Percentiles rank a stretch among this genome's conserved stretches.
Conservation (phyloP, 2,888 invertebrate species). For the Oscheius myriophilus region DNA sequence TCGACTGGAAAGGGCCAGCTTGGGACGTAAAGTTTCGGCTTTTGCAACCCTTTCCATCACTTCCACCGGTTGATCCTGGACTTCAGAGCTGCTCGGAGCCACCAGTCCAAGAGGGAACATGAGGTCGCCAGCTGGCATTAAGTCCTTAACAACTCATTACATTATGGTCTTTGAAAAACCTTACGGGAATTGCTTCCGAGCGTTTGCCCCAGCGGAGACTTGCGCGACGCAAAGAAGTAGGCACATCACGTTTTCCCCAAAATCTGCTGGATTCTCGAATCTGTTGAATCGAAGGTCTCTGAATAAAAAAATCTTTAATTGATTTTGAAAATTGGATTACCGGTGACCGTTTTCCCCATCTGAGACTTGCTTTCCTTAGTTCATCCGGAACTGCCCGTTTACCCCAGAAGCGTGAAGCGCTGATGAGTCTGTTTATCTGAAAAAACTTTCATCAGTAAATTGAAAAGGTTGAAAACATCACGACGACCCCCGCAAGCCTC, state of each 20-base stretch:
- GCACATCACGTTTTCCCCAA: conserved; percentile 26
- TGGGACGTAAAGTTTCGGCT: conserved; percentile 21
- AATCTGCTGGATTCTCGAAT: conserved; percentile 25
- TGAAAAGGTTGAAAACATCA: too few species aligned
- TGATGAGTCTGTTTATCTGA: too few species aligned
- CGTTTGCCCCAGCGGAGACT: conserved; percentile 28
- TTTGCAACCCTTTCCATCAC: conserved; percentile 26
- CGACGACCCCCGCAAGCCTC: too few species aligned
- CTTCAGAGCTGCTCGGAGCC: not conserved
- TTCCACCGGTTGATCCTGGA: not conserved
- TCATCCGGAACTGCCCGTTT: conserved; percentile 4
- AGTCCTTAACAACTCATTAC: conserved; percentile 2
- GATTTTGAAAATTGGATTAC: not conserved
- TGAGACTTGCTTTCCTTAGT: conserved; percentile 15
- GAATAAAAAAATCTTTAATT: not conserved
- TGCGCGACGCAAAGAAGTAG: conserved; percentile 11
- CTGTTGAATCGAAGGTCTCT: not conserved
- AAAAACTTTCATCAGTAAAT: too few species aligned
- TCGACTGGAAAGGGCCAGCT: conserved; percentile 24
- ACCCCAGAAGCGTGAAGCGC: too few species aligned
- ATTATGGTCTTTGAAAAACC: not conserved
- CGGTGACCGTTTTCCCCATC: conserved; percentile 25
- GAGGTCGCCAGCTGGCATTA: conserved; percentile 6
- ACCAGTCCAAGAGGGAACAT: conserved; percentile 7
- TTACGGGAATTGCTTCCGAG: conserved; percentile 2